Evolutionary conservation across 2,113 vertebrate genomes (phyloP).

Genomic region (Rynchops niger): DNA sequence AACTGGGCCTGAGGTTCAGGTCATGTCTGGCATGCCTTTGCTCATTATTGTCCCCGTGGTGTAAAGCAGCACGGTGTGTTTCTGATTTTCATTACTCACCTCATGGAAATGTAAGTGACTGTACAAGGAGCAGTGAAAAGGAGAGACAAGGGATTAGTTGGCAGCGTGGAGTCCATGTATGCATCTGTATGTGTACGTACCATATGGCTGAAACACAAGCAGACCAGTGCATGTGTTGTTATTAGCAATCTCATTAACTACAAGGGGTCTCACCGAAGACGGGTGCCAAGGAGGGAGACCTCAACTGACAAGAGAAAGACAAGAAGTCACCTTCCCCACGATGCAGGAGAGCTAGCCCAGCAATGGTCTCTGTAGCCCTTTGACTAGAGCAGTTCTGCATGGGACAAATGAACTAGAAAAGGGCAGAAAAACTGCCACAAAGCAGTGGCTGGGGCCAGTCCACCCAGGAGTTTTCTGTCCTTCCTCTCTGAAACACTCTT

Average conservation of each 20-base stretch:
- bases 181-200: rapidly evolving
- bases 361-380: neutral
- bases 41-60: neutral
- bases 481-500: neutral
- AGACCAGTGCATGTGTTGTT: neutral
- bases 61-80: neutral
- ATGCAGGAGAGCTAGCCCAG: neutral
- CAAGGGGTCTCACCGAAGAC: neutral
- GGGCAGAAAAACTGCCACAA: neutral
- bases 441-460: neutral
- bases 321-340: neutral
- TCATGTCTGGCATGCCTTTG: neutral
- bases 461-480: neutral
- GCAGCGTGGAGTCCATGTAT: neutral
- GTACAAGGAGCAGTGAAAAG: neutral
- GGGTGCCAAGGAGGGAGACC: neutral
- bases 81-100: neutral
- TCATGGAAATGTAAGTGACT: neutral
- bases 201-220: neutral
- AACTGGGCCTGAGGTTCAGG: neutral
- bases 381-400: rapidly evolving
- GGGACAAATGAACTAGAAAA: neutral
- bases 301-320: neutral
- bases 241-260: neutral
- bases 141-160: neutral